Evolutionary conservation across 1,140 invertebrate genomes (phyloP), one percentile per base, ranked within the genome.

Genomic region (Probaryconus sp.): DNA sequence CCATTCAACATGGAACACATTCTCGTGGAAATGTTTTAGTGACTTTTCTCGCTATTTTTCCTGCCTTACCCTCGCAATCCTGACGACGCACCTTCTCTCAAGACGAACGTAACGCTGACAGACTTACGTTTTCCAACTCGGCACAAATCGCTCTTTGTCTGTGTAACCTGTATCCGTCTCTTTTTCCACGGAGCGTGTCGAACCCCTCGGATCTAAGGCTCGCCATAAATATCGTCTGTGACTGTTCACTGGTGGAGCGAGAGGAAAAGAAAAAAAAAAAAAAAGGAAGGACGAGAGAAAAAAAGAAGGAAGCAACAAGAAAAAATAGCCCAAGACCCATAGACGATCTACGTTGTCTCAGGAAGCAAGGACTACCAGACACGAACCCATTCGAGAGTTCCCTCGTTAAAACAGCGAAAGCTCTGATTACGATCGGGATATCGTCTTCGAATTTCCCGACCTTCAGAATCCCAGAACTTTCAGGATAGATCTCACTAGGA

Each of bases 151-250:
- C n/a, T n/a, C n/a, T 13, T 51, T 38, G 60, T 71, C 53, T 53
- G 33, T 68, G 17, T 16, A 48, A 43, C 48, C 43, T 48, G 40
- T 63, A 37, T 65, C 56, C 50, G 43, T 71, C 31, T 40, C 73
- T 77, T 72, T 48, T 45, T 70, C 75, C 53, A 63, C 51, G 56
- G 71, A 79, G 70, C 74, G 75, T 71, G 77, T 78, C 74, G 78
- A 83, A 83, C 67, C 80, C 56, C 77, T 81, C 76, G 70, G 63
- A 55, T 79, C 73, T 79, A 79, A 81, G 79, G 77, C 78, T 84
- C 75, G 79, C 81, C 85, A 86, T 86, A 87, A 86, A 87, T 86
- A 86, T 86, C 79, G 78, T 55, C 79, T 78, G 73, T 76, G 83
- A 83, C 81, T 79, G 77, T 81, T 60, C 31, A 72, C 40, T 72